phyloP scores from a whole-genome alignment of 1,140 invertebrate genomes.

The Uloborus diversus region DNA sequence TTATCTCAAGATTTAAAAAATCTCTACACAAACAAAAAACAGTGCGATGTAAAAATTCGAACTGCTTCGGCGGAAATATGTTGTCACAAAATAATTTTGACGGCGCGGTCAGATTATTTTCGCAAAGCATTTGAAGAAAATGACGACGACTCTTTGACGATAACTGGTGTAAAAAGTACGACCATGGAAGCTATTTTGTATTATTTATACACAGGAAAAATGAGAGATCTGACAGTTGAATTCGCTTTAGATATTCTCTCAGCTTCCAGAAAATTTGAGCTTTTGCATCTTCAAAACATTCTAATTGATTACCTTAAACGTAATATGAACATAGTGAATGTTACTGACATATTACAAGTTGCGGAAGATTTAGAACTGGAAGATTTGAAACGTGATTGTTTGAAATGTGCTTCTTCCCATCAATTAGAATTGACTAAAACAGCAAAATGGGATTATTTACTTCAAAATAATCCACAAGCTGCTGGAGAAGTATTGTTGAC shows the following conservation, averaged over 20 bases:
- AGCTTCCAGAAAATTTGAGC: background rate
- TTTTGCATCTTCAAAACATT: background rate
- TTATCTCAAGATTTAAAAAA: background rate
- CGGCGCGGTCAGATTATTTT: conserved; percentile 24
- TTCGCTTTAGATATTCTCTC: background rate
- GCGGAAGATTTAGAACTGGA: background rate
- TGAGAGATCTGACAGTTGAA: background rate
- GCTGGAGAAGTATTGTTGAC: conserved; percentile 2
- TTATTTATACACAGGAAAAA: conserved; percentile 7
- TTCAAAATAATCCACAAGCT: conserved; percentile 1
- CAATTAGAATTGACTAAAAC: background rate
- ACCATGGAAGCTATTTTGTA: conserved; percentile 21
- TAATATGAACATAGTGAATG: background rate
- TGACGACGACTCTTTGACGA: background rate
- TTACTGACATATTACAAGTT: background rate
- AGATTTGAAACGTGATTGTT: background rate
- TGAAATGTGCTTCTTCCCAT: conserved; percentile 1
- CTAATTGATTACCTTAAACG: background rate
- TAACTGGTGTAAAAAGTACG: background rate
- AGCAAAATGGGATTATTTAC: background rate
- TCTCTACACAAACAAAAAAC: background rate
- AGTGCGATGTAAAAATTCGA: background rate
- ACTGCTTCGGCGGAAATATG: background rate
- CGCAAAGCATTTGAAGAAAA: background rate
- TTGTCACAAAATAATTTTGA: background rate